Evolutionary conservation across 2,113 vertebrate species (phyloP).

Genomic region (Alligator mississippiensis): DNA sequence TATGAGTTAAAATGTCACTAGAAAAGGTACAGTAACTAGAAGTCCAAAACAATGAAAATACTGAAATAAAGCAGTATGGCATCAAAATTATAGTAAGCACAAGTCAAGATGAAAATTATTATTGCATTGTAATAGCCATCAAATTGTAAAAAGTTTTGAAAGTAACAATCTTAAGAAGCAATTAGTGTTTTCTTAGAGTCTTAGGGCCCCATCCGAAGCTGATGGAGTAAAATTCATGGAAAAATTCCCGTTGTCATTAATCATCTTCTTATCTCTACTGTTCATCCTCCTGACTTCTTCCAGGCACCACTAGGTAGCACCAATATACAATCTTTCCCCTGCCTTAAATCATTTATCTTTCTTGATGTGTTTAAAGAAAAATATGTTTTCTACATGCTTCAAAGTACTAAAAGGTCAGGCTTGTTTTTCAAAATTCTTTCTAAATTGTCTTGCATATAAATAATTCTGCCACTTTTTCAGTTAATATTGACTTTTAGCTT

Average conservation of each 20-base stretch:
- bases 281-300: conserved; percentile 42
- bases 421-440: conserved; percentile 10
- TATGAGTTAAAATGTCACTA: neutral
- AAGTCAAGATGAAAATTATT: neutral
- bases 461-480: conserved; percentile 18
- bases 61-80: neutral
- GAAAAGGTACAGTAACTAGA: neutral
- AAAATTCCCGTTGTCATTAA: neutral
- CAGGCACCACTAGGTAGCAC: conserved; percentile 81
- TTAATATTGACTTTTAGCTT: neutral
- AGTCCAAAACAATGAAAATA: neutral
- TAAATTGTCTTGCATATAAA: conserved; percentile 24
- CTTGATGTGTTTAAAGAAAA: conserved; percentile 19
- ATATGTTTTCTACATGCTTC: neutral
- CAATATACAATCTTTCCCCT: conserved; percentile 58
- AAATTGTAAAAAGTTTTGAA: neutral
- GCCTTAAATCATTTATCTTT: neutral
- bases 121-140: neutral
- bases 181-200: neutral
- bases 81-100: neutral
- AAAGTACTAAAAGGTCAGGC: conserved; percentile 60
- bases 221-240: neutral
- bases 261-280: conserved; percentile 52
- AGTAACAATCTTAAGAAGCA: neutral
- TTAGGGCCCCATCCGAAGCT: neutral